phyloP scores from a whole-genome alignment of 2,888 invertebrate species.

The Dermolepida albohirtum region DNA sequence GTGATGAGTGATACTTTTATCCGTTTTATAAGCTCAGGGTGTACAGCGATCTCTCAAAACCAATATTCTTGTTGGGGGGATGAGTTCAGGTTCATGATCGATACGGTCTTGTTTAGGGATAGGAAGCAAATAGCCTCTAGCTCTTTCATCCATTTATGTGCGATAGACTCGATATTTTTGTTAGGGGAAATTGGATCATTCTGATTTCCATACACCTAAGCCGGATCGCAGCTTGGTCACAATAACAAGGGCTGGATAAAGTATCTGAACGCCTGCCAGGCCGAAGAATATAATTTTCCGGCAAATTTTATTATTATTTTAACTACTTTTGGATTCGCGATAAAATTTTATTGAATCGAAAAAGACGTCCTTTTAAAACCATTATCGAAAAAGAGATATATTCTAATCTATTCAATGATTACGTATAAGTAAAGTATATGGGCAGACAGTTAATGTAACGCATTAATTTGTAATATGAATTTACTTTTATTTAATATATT shows the following conservation, averaged over 20 bases:
- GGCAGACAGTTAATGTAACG: no score
- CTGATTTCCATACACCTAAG: conserved; percentile 60
- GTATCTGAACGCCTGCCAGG: conserved; percentile 25
- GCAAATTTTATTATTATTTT: conserved; percentile 36
- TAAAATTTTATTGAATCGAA: conserved; percentile 19
- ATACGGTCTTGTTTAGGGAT: conserved; percentile 55
- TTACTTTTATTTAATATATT: no score
- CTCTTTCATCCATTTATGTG: conserved; percentile 57
- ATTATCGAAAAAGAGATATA: neutral
- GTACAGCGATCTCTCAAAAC: conserved; percentile 40
- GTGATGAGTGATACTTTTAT: conserved; percentile 43
- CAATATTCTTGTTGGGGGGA: conserved; percentile 48
- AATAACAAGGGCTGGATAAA: conserved; percentile 54
- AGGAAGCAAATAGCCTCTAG: conserved; percentile 57
- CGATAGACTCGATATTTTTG: conserved; percentile 59
- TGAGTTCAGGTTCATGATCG: conserved; percentile 52
- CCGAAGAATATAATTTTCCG: conserved; percentile 29
- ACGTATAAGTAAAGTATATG: no score
- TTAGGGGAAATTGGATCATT: conserved; percentile 60
- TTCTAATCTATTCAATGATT: neutral
- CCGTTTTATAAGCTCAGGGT: conserved; percentile 40
- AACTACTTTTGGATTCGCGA: conserved; percentile 9
- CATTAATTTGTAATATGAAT: no score
- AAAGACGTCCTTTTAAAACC: neutral
- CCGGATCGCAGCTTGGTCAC: conserved; percentile 55